These are phyloP conservation scores for Adelphocoris suturalis DNA, from an alignment of 2,888 invertebrate genomes.

Conservation along the genomic window DNA sequence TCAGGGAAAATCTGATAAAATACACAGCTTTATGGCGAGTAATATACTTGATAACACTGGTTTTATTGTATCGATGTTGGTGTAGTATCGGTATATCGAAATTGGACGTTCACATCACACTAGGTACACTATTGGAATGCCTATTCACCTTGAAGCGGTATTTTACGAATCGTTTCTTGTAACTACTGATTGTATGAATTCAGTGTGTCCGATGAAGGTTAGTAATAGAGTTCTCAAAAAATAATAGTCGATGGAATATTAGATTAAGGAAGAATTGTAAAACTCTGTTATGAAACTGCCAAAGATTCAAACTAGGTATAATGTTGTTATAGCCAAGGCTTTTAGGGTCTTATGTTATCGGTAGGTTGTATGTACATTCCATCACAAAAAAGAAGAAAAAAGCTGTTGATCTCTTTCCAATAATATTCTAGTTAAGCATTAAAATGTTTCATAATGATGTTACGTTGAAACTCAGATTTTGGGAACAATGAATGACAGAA, in stretches of 20 bases:
- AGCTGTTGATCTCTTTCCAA: conserved; percentile 66
- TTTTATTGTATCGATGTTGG: too few species aligned
- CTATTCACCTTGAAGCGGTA: not conserved
- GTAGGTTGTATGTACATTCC: conserved; percentile 66
- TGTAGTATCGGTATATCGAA: too few species aligned
- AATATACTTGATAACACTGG: too few species aligned
- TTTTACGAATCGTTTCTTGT: not conserved
- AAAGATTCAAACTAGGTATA: conserved; percentile 38
- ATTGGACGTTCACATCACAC: too few species aligned
- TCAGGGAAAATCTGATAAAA: too few species aligned
- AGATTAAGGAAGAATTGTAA: conserved; percentile 20
- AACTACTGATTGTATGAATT: conserved; percentile 6
- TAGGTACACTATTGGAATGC: too few species aligned
- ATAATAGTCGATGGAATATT: conserved; percentile 14
- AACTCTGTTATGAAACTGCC: conserved; percentile 59
- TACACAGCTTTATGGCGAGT: too few species aligned
- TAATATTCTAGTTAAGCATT: conserved; percentile 53
- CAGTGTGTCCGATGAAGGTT: conserved; percentile 43
- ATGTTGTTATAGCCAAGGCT: conserved; percentile 50
- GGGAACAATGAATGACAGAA: conserved; percentile 71
- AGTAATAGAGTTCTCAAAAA: not conserved
- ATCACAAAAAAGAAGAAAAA: conserved; percentile 29
- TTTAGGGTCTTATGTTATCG: conserved; percentile 42
- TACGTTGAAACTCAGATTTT: conserved; percentile 61
- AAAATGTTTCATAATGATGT: conserved; percentile 58